These are phyloP conservation scores for Polyodon spathula DNA, from an alignment of 2,113 vertebrate species.

Conservation along the genomic window DNA sequence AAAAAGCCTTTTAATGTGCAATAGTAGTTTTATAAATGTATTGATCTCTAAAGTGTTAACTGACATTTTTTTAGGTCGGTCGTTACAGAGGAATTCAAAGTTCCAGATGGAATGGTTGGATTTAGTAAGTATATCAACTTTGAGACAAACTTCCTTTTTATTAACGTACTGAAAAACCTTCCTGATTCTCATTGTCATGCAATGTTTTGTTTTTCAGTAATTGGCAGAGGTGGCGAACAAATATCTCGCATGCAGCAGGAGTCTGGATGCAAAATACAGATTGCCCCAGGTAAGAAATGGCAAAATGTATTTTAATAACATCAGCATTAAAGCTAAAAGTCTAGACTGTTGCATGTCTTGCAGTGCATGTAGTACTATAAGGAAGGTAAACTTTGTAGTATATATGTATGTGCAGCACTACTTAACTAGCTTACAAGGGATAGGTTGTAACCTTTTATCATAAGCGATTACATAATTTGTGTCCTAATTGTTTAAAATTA, in stretches of 20 bases:
- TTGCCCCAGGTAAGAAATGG: slow-evolving; percentile 75
- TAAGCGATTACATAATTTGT: slow-evolving; percentile 9
- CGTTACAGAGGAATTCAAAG: slow-evolving; percentile 90
- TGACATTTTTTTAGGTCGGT: slow-evolving; percentile 58
- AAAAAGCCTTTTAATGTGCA: no score
- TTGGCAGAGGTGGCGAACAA: slow-evolving; percentile 97
- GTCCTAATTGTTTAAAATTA: slow-evolving; percentile 9
- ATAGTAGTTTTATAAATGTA: no score
- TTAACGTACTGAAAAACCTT: no score
- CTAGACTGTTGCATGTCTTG: no score
- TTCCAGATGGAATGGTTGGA: slow-evolving; percentile 98
- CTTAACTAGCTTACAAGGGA: not conserved
- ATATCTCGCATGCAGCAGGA: slow-evolving; percentile 95
- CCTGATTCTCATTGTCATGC: not conserved
- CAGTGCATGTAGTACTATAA: no score
- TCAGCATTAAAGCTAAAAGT: no score
- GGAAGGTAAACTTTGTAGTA: no score
- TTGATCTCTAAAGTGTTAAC: not conserved
- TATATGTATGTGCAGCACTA: no score
- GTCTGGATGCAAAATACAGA: slow-evolving; percentile 97
- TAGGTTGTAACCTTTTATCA: slow-evolving; percentile 12
- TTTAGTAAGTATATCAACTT: slow-evolving; percentile 77
- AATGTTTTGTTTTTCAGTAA: slow-evolving; percentile 58
- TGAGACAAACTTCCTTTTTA: no score
- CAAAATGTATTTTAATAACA: no score